Base-by-base conservation (phyloP, 1,140 invertebrate species). In the Drepana arcuata region DNA sequence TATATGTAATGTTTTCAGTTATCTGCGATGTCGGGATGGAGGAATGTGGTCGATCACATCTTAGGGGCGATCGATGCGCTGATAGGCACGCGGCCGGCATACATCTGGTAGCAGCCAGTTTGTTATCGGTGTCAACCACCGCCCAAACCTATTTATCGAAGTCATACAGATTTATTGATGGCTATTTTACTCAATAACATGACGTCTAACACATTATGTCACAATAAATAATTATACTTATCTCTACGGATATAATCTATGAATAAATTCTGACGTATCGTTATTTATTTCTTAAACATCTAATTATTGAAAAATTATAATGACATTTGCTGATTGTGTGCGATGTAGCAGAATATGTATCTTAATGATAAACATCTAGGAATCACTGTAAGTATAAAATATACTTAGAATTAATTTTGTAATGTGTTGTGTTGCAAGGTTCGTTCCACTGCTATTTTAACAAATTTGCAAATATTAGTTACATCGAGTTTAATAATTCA, bases 31-130 rank as follows among this genome's bases (percentile, higher is more conserved):
- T 58, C 49, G 41, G 49, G 37, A 37, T 51, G 39, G 42, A 40
- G 56, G 63, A 65, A 67, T 65, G 60, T 43, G 28, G 45, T 41
- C 45, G 60, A 67, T 64, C 55, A 44, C 50, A 65, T 65, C 63
- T 60, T 52, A 38, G 26, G 48, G 34, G 35, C 50, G 67, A 68
- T 71, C 58, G 42, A 54, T 57, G 37, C 48, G 9, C 16, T 21
- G 68, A 68, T 72, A 72, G 28, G 39, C 27, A 16, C 25, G 26
- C 45, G 38, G 29, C 30, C 51, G 18, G 15, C 34, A 44, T 48
- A 48, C 55, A 60, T 62, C 54, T 59, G 55, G 55, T 61, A 59
- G 51, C 57, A 41, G 32, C 45, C 35, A 41, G 44, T 52, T 48
- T 48, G 44, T 56, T 60, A 51, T 55, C 51, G 51, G 45, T 41